A percentile compares a stretch with the other conserved stretches of the same genome.
These are phyloP conservation scores for Rallus limicola DNA, from an alignment of 2,113 vertebrate genomes.

Conservation along the genomic window DNA sequence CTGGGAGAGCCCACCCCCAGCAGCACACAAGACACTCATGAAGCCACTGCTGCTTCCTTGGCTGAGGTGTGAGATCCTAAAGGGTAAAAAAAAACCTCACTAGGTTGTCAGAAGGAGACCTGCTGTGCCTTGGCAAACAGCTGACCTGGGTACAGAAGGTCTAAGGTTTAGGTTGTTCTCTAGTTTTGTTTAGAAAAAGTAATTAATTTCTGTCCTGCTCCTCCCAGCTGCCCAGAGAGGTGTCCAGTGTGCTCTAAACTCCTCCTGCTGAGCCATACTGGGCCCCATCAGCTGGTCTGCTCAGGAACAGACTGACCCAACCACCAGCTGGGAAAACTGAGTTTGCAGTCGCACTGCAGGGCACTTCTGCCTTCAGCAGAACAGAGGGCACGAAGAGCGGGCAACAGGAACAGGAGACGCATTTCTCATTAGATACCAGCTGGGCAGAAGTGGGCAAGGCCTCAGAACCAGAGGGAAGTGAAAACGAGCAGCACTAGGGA, in stretches of 20 bases:
- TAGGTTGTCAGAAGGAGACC: neutral
- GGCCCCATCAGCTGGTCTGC: accelerated
- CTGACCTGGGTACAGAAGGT: neutral
- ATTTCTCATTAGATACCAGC: neutral
- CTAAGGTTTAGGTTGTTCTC: neutral
- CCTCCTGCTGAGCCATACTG: neutral
- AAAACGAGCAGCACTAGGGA: neutral
- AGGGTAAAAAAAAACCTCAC: neutral
- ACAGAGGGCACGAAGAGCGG: neutral
- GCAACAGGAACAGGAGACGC: neutral
- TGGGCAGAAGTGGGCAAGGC: neutral
- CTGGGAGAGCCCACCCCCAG: neutral
- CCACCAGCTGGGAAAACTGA: neutral
- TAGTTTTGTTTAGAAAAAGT: neutral
- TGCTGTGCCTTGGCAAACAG: neutral
- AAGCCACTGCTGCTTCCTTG: neutral
- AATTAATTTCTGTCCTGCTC: neutral
- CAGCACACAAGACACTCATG: accelerated
- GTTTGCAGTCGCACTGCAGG: neutral
- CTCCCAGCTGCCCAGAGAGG: neutral
- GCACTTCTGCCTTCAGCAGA: neutral
- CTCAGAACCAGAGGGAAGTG: neutral
- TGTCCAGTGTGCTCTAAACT: neutral
- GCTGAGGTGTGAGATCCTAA: neutral
- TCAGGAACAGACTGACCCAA: accelerated